Base-by-base conservation (phyloP, 2,797 vertebrate genomes). In the Helostoma temminkii region DNA sequence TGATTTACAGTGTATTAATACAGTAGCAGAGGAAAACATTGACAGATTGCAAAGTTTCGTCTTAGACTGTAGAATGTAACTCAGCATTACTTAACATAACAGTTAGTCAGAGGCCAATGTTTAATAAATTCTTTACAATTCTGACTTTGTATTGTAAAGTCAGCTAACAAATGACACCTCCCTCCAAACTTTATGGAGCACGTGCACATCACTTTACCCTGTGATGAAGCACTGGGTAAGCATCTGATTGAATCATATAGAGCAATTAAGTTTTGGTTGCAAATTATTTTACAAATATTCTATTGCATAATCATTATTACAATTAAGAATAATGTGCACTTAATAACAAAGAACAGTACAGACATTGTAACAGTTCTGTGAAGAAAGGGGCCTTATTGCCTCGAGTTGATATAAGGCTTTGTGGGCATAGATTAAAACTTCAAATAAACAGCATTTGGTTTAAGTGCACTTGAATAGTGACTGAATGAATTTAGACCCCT, bases 381-480 rank as follows among this genome's bases (percentile, higher is more conserved):
- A n/a, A n/a, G n/a, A n/a, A n/a, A n/a, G n/a, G 19, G 57, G 30
- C 28, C 26, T 46, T 28, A 9, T 30, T 66, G 43, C 54, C 52
- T 49, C 70, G 6, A 77, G 30, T 30, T 60, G 7, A 45, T 60
- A n/a, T 22, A 42, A 58, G 21, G 24, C 69, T 75, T 76, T 76
- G 49, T 48, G 58, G 34, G 55, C 3, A 5, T 55, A 55, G 43
- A 75, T 80, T 86, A 75, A 76, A 58, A 62, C 43, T 41, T 68
- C 14, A 63, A 63, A 14, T 55, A 64, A 74, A 57, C 71, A 67
- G 66, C 62, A 41, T 54, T 76, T 74, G 42, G 46, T 55, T 10
- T 75, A 66, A 85, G 60, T 67, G 70, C 57, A 77, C 42, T 80
- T 53, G 53, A 83, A 61, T 47, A 72, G 64, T 76, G 36, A 45